Percentiles rank a stretch among this genome's conserved stretches.
Evolutionary conservation across 1,140 invertebrate species (phyloP).

Genomic region (Eupristina koningsbergeri): DNA sequence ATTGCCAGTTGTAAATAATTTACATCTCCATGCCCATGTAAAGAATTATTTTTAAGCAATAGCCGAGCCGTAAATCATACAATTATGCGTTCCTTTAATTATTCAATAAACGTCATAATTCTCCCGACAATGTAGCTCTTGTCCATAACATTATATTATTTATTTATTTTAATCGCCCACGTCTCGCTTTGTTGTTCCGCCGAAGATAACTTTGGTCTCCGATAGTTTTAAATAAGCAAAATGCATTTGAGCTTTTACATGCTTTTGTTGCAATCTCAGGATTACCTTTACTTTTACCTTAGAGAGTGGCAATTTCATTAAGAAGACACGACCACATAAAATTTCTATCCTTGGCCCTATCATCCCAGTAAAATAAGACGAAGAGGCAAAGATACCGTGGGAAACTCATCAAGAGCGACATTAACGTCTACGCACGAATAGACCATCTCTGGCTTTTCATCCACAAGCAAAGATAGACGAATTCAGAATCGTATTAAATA

Average conservation of each 20-base stretch:
- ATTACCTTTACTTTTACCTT: neutral
- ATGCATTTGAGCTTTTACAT: neutral
- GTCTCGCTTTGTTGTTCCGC: neutral
- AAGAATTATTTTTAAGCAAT: no score
- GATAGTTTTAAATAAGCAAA: neutral
- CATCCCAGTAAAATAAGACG: neutral
- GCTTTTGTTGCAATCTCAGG: neutral
- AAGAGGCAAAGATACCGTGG: neutral
- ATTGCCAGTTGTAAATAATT: no score
- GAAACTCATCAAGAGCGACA: neutral
- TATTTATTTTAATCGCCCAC: neutral
- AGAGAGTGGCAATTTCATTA: conserved; percentile 13
- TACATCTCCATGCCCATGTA: no score
- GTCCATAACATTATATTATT: neutral
- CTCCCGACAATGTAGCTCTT: neutral
- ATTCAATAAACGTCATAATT: neutral
- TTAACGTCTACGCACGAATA: neutral
- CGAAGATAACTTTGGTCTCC: neutral
- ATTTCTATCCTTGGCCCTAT: conserved; percentile 1
- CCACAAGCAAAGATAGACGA: neutral
- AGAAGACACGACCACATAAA: conserved; percentile 3
- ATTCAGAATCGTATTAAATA: neutral
- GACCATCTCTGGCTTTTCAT: neutral
- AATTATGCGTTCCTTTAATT: neutral
- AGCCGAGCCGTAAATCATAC: neutral